A percentile compares a stretch with the other conserved stretches of the same genome.
Conservation (phyloP, 2,888 invertebrate species). For the Tenthredo scrophulariae region DNA sequence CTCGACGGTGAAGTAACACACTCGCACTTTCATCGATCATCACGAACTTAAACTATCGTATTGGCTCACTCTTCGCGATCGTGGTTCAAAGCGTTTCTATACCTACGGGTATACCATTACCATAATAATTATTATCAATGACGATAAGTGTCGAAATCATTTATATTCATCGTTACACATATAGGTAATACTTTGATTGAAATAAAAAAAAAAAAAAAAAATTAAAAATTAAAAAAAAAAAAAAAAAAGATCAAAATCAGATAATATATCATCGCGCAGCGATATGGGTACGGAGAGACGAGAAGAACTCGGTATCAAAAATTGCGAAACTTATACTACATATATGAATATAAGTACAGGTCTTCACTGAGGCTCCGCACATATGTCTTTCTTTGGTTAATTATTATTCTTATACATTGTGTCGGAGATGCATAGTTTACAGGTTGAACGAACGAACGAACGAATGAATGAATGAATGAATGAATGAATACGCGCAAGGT, state of each 20-base stretch:
- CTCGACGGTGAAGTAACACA: conserved; percentile 35
- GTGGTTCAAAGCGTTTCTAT: too few species aligned
- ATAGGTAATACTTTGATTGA: too few species aligned
- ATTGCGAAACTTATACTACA: background rate
- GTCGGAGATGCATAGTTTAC: background rate
- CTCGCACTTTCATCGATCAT: conserved; percentile 53
- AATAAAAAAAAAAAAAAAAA: too few species aligned
- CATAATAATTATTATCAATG: too few species aligned
- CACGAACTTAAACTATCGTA: background rate
- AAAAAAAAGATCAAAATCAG: background rate
- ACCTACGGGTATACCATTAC: too few species aligned
- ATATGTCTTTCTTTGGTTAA: background rate
- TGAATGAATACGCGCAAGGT: background rate
- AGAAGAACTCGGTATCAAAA: background rate
- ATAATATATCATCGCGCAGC: background rate
- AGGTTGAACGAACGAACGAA: background rate
- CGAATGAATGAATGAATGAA: background rate
- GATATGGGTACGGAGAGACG: too few species aligned
- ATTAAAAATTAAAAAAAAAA: too few species aligned
- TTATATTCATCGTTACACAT: too few species aligned
- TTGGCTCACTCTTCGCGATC: conserved; percentile 3
- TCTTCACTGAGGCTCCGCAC: background rate
- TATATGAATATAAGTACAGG: background rate
- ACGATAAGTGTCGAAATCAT: too few species aligned
- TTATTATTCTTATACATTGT: background rate